Percentiles rank a stretch among this genome's conserved stretches.
Evolutionary conservation across 1,140 invertebrate species (phyloP).

Genomic region (Argopecten irradians): DNA sequence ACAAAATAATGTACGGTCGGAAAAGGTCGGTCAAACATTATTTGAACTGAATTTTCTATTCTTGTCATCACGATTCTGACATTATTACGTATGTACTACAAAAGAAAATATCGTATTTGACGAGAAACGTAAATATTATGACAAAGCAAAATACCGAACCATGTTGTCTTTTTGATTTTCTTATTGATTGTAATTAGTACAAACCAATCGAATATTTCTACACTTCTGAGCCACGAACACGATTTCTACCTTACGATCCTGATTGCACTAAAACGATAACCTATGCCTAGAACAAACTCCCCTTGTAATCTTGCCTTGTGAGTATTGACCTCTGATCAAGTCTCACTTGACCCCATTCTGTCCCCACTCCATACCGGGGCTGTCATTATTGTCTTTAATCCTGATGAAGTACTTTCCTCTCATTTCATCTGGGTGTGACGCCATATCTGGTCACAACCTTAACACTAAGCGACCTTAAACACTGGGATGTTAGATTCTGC

Average conservation of each 20-base stretch:
- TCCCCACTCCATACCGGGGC: neutral
- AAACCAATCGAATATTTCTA: neutral
- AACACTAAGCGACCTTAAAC: neutral
- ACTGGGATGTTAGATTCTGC: too few species aligned
- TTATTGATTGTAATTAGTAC: neutral
- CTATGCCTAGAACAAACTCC: neutral
- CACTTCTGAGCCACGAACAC: neutral
- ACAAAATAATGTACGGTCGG: too few species aligned
- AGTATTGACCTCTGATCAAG: slow-evolving; percentile 7
- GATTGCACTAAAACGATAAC: neutral
- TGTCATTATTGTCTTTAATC: neutral
- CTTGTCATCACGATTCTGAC: too few species aligned
- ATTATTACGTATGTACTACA: too few species aligned
- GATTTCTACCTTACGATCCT: neutral
- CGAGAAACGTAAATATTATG: too few species aligned
- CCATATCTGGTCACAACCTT: neutral
- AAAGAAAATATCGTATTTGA: too few species aligned
- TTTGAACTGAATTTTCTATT: too few species aligned
- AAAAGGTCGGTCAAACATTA: too few species aligned
- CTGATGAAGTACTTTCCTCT: neutral
- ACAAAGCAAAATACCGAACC: too few species aligned
- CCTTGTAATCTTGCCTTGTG: neutral
- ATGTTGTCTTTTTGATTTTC: too few species aligned
- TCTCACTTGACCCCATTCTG: neutral
- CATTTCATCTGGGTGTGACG: neutral